Evolutionary conservation across 2,888 invertebrate species (phyloP).

Genomic region (Coelinius sp.): DNA sequence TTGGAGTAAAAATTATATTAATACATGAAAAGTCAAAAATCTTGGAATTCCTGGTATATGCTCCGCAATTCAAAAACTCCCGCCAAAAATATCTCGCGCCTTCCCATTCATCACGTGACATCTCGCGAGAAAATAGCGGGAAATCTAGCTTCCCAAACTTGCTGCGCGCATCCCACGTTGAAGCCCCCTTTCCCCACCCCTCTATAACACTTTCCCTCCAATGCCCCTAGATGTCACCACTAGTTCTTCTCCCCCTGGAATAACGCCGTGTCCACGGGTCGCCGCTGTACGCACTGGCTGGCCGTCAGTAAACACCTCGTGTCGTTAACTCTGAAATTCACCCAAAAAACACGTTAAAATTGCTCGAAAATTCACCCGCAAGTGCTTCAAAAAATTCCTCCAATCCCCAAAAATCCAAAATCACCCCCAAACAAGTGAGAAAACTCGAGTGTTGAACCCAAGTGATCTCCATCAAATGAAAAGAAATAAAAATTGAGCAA

Average conservation of each 20-base stretch:
- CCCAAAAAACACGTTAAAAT: background rate
- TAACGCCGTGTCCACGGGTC: constrained; percentile 19
- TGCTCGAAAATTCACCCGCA: background rate
- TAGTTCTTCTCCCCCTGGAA: background rate
- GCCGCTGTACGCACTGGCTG: constrained; percentile 22
- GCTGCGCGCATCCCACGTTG: background rate
- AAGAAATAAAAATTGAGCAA: background rate
- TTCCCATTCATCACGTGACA: background rate
- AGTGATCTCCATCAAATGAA: background rate
- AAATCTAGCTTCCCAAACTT: background rate
- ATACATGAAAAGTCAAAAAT: too few relatives aligned
- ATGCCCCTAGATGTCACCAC: background rate
- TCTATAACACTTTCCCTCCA: background rate
- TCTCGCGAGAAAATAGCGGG: background rate
- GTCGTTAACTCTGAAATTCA: background rate
- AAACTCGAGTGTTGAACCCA: background rate
- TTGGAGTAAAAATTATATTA: too few relatives aligned
- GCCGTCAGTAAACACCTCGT: constrained; percentile 29
- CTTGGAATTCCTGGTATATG: too few relatives aligned
- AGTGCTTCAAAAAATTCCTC: background rate
- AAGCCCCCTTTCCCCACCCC: background rate
- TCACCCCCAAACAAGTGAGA: background rate
- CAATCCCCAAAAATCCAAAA: background rate
- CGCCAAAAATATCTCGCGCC: background rate
- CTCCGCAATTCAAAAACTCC: background rate